Percentiles rank a stretch among this genome's conserved stretches.
Evolutionary conservation across 2,113 vertebrate species (phyloP).

Genomic region (Sinocyclocheilus maitianheensis): DNA sequence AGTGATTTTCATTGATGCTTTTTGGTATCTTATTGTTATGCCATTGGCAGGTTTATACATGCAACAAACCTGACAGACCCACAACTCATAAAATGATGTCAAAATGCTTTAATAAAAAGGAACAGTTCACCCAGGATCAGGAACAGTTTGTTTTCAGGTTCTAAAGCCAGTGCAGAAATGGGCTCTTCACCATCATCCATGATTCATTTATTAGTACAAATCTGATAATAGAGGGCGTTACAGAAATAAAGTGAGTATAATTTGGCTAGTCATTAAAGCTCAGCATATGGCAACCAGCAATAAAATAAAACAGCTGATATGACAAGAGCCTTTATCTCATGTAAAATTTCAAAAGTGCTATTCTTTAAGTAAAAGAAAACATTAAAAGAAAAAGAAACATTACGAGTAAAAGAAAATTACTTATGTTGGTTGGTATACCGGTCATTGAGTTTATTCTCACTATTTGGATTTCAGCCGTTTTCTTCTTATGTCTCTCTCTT

Average conservation of each 20-base stretch:
- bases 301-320: neutral
- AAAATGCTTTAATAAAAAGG: too few species aligned
- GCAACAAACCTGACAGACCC: neutral
- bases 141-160: neutral
- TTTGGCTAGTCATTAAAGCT: neutral
- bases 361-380: too few species aligned
- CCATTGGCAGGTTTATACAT: neutral
- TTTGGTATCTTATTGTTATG: neutral
- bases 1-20: neutral
- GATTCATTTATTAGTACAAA: neutral
- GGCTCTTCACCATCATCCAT: neutral
- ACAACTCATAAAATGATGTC: too few species aligned
- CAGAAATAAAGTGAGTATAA: neutral
- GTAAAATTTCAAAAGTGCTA: neutral
- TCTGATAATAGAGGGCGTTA: neutral
- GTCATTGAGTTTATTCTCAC: neutral
- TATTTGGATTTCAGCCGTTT: neutral
- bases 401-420: neutral
- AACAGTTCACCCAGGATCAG: too few species aligned
- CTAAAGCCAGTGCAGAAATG: neutral
- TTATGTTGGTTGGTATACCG: neutral
- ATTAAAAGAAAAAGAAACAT: neutral
- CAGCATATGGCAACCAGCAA: neutral
- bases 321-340: neutral
- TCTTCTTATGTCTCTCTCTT: neutral